phyloP scores from a whole-genome alignment of 2,888 invertebrate genomes.

The Pediacus dermestoides region DNA sequence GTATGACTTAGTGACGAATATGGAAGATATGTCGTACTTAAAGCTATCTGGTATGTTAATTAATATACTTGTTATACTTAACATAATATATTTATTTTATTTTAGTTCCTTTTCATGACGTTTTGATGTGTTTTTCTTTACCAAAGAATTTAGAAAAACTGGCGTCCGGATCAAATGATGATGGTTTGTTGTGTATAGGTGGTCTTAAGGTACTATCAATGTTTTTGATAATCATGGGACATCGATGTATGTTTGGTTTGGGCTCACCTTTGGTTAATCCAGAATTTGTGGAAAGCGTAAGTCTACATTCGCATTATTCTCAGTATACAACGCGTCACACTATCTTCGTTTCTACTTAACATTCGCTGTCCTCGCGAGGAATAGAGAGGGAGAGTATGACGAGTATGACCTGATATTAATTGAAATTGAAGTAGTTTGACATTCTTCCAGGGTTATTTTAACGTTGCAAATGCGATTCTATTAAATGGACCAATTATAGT shows the following conservation, averaged over 20 bases:
- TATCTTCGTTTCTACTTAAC: too few species aligned
- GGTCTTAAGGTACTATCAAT: slow-evolving; percentile 37
- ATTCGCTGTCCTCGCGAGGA: too few species aligned
- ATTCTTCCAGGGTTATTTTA: slow-evolving; percentile 32
- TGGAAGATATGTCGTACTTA: slow-evolving; percentile 19
- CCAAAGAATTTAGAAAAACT: slow-evolving; percentile 33
- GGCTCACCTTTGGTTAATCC: slow-evolving; percentile 35
- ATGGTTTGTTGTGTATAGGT: slow-evolving; percentile 33
- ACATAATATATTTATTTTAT: slow-evolving; percentile 7
- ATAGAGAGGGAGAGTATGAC: too few species aligned
- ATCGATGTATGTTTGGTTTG: slow-evolving; percentile 36
- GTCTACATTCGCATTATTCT: slow-evolving; percentile 10
- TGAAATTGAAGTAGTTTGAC: too few species aligned
- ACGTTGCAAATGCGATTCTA: slow-evolving; percentile 48
- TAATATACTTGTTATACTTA: background rate
- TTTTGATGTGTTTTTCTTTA: slow-evolving; percentile 22
- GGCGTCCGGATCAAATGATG: slow-evolving; percentile 22
- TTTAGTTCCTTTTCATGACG: slow-evolving; percentile 17
- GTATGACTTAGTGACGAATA: slow-evolving; percentile 27
- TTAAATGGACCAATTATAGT: slow-evolving; percentile 64
- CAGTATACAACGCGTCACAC: too few species aligned
- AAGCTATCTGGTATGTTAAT: slow-evolving; percentile 20
- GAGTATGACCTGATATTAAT: too few species aligned
- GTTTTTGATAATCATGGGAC: slow-evolving; percentile 39
- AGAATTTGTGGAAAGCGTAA: slow-evolving; percentile 34